Percentiles rank a stretch among this genome's conserved stretches.
phyloP scores from a whole-genome alignment of 1,140 invertebrate genomes.

The Caerostris darwini region DNA sequence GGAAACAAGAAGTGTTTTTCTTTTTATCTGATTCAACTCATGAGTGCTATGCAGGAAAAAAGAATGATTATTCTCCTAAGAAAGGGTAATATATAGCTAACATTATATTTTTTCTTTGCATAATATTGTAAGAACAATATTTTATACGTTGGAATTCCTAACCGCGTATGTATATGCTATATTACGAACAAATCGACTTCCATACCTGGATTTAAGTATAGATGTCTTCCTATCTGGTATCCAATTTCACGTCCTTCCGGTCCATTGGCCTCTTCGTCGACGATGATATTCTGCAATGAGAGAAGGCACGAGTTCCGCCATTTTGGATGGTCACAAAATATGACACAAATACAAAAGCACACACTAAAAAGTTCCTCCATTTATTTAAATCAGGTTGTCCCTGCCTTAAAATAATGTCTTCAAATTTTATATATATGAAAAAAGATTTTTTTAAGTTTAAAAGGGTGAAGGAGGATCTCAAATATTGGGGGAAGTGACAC shows the following conservation, averaged over 20 bases:
- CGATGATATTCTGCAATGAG: constrained; percentile 75
- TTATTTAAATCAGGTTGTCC: constrained; percentile 43
- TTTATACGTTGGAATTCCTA: too few species aligned
- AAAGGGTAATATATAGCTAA: too few species aligned
- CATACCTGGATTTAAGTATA: constrained; percentile 71
- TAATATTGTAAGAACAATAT: too few species aligned
- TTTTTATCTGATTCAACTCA: too few species aligned
- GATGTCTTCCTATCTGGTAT: constrained; percentile 76
- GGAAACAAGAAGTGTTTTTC: too few species aligned
- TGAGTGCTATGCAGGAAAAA: too few species aligned
- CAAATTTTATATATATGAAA: not conserved
- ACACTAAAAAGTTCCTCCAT: constrained; percentile 22
- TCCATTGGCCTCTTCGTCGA: constrained; percentile 60
- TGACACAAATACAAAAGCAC: constrained; percentile 29
- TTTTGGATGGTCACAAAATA: constrained; percentile 54
- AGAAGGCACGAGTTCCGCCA: constrained; percentile 75
- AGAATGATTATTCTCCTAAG: too few species aligned
- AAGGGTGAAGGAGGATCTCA: not conserved
- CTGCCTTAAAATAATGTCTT: not conserved
- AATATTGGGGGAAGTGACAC: constrained; percentile 57
- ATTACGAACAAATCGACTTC: too few species aligned
- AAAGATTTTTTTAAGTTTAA: constrained; percentile 21
- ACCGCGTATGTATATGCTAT: too few species aligned
- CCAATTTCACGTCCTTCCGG: constrained; percentile 70
- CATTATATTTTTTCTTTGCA: too few species aligned